Conservation (phyloP, 1,140 invertebrate genomes). For the Drosophila lowei region DNA sequence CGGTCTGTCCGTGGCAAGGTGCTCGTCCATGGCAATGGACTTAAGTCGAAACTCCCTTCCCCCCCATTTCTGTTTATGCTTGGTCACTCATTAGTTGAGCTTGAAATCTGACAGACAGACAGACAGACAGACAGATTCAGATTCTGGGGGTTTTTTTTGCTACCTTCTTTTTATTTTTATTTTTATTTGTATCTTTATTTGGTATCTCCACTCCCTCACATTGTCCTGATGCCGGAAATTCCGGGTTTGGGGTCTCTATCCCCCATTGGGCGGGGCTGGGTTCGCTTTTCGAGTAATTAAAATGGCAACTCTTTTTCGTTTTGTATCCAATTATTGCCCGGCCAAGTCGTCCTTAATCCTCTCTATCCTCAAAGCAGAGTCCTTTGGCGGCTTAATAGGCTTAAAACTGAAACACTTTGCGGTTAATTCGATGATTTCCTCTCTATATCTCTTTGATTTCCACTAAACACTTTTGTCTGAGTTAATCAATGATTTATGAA, state of each 20-base stretch:
- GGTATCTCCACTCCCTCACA: not conserved
- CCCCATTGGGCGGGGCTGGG: not conserved
- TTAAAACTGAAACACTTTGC: slow-evolving; percentile 64
- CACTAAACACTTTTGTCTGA: too few species aligned
- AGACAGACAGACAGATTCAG: slow-evolving; percentile 33
- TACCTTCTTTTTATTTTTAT: not conserved
- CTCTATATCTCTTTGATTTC: too few species aligned
- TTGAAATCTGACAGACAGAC: slow-evolving; percentile 56
- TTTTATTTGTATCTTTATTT: slow-evolving; percentile 33
- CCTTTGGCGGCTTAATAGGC: slow-evolving; percentile 52
- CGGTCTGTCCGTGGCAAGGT: not conserved
- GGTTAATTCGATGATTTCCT: slow-evolving; percentile 30
- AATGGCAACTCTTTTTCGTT: slow-evolving; percentile 54
- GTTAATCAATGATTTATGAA: too few species aligned
- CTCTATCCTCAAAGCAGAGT: slow-evolving; percentile 8
- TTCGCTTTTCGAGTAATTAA: slow-evolving; percentile 58
- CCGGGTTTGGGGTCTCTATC: not conserved
- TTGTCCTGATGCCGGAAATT: not conserved
- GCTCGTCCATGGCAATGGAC: slow-evolving; percentile 60
- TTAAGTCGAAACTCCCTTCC: slow-evolving; percentile 49
- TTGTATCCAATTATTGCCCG: not conserved
- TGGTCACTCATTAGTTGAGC: slow-evolving; percentile 77
- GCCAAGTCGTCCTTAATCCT: slow-evolving; percentile 7
- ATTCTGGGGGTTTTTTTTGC: slow-evolving; percentile 20
- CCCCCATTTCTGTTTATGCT: slow-evolving; percentile 46